Percentiles rank a stretch among this genome's conserved stretches.
phyloP scores from a whole-genome alignment of 64 coral and sea anemone species.

The Anthopleura sola region DNA sequence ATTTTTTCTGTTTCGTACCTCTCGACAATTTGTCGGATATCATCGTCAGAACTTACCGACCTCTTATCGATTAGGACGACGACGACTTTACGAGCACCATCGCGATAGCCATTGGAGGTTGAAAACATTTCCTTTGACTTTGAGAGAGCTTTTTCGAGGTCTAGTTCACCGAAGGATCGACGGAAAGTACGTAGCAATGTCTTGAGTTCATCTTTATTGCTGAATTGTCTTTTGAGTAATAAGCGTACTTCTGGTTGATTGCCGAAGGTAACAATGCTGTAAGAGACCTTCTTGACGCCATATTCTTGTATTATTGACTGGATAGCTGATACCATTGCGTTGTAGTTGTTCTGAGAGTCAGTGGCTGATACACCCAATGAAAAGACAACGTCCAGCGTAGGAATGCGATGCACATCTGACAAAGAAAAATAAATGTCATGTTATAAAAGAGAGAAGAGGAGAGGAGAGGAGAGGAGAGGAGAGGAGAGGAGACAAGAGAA shows the following conservation, averaged over 20 bases:
- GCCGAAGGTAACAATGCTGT: slow-evolving; percentile 50
- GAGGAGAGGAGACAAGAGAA: neutral
- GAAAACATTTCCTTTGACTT: slow-evolving; percentile 53
- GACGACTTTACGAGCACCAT: slow-evolving; percentile 59
- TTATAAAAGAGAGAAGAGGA: neutral
- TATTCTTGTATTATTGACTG: slow-evolving; percentile 61
- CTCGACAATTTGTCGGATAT: slow-evolving; percentile 14
- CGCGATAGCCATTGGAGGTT: slow-evolving; percentile 26
- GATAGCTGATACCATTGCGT: slow-evolving; percentile 53
- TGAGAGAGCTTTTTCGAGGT: slow-evolving; percentile 45
- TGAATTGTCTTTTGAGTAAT: slow-evolving; percentile 7
- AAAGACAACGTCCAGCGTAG: slow-evolving; percentile 71
- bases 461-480: too few species aligned
- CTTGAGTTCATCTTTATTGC: slow-evolving; percentile 15
- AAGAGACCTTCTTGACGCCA: slow-evolving; percentile 67
- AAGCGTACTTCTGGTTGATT: slow-evolving; percentile 21
- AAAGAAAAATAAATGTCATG: neutral
- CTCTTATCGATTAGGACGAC: slow-evolving; percentile 68
- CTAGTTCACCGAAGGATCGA: slow-evolving; percentile 14
- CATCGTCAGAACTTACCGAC: slow-evolving; percentile 34
- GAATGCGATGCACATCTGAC: slow-evolving; percentile 39
- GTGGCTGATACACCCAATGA: slow-evolving; percentile 49
- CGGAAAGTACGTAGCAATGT: neutral
- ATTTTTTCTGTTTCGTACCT: slow-evolving; percentile 46
- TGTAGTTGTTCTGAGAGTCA: slow-evolving; percentile 37